These are phyloP conservation scores for Tolmerus cingulatus DNA, from an alignment of 2,888 invertebrate genomes.

Conservation along the genomic window DNA sequence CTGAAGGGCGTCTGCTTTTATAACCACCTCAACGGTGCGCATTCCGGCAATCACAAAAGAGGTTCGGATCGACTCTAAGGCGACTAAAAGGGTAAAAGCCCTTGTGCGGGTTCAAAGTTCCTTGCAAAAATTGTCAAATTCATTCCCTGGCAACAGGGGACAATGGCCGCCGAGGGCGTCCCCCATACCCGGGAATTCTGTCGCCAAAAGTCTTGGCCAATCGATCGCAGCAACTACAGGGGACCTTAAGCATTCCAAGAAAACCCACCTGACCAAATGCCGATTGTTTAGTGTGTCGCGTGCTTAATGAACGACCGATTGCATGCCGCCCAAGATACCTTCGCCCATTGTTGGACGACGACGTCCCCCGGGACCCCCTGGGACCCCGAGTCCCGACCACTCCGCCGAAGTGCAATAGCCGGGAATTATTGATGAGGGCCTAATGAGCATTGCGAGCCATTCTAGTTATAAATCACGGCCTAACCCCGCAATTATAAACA, in stretches of 20 bases:
- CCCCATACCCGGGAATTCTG: neutral
- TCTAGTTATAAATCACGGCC: neutral
- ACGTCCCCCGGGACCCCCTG: too few species aligned
- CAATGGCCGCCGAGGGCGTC: neutral
- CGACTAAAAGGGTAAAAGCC: neutral
- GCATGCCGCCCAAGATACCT: neutral
- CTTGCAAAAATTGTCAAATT: conserved; percentile 26
- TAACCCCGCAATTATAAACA: neutral
- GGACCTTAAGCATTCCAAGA: neutral
- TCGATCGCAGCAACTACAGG: neutral
- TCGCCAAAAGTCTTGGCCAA: neutral
- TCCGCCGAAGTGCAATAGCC: neutral
- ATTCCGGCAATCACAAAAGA: neutral
- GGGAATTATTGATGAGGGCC: neutral
- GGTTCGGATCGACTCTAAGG: neutral
- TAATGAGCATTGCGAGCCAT: neutral
- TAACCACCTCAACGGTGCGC: neutral
- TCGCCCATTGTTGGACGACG: neutral
- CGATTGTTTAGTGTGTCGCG: neutral
- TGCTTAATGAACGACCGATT: neutral
- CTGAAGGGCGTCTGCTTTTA: neutral
- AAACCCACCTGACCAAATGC: conserved; percentile 17
- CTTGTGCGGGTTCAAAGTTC: conserved; percentile 8
- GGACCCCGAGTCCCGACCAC: neutral
- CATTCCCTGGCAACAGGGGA: conserved; percentile 3